Conservation (phyloP, 2,888 invertebrate species). For the Saturnia japonica region DNA sequence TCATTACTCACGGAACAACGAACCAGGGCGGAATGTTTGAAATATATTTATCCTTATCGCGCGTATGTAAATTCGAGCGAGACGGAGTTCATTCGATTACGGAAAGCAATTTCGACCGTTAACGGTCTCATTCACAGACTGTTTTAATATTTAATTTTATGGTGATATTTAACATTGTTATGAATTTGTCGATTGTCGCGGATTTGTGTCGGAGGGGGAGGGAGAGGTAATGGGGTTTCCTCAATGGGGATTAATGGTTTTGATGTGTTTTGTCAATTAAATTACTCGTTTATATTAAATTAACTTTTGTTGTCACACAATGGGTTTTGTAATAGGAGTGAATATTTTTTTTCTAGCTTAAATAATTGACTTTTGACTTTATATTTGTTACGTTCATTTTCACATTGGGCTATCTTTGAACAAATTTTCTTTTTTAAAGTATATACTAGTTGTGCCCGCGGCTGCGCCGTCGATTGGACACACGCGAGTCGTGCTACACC, state of each 20-base stretch:
- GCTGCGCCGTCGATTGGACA: too few relatives aligned
- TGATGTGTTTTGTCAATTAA: conserved; percentile 43
- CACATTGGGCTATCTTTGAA: too few relatives aligned
- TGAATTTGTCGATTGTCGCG: conserved; percentile 52
- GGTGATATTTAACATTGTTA: conserved; percentile 74
- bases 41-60: conserved; percentile 44
- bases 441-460: neutral
- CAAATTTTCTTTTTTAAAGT: too few relatives aligned
- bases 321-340: conserved; percentile 12
- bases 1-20: conserved; percentile 67
- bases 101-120: conserved; percentile 54
- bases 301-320: conserved; percentile 16
- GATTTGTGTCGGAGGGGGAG: conserved; percentile 56
- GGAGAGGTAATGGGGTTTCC: conserved; percentile 57
- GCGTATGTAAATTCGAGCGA: conserved; percentile 33
- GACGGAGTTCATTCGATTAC: conserved; percentile 45
- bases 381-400: neutral
- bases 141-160: conserved; percentile 78
- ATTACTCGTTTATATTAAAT: conserved; percentile 29
- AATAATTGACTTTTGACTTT: neutral
- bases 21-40: conserved; percentile 29
- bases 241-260: conserved; percentile 39
- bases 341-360: neutral
- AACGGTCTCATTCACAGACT: conserved; percentile 59
- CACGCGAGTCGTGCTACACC: too few relatives aligned